Evolutionary conservation across 1,140 invertebrate genomes (phyloP), one percentile per base, ranked within the genome.

Genomic region (Bombus difficillimus): DNA sequence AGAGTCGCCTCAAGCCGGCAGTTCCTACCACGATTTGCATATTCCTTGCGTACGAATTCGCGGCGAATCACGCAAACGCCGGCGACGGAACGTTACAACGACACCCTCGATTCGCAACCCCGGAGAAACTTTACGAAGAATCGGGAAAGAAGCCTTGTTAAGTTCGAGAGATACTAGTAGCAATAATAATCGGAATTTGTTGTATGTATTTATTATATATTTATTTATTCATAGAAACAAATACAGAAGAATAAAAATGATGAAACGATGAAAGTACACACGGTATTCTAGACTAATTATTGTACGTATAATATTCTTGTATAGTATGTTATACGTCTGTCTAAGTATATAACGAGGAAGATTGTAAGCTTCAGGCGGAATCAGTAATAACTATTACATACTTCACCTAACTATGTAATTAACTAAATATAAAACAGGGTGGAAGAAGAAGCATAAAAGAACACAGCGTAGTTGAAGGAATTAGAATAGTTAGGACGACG

Each of bases 11-110:
- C 9, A 9, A 68, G 39, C 13, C 25, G 32, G 9, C 72, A 68
- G 72, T 39, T 66, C 15, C 41, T 75, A 10, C 59, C 34, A 34
- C 39, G 41, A 83, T 83, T 75, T 83, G 81, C 81, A 83, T 83
- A 83, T 76, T 76, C 81, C 41, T 53, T 34, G 32, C 72, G 81
- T 75, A 68, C 64, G 81, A 76, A 76, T 76, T 75, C 72, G 41
- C 15, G 18, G 32, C 34, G 34, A 47, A 43, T 15, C 66, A 2
- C 43, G 28, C 47, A 10, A 37, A 57, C 18, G 9, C 32, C 37
- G 10, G 9, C 64, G 57, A 78, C 75, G 18, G 62, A 78, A 64
- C 13, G 53, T 73, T 59, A 18, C 47, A 43, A 59, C 69, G 37
- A 73, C 57, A 64, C 71, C n/a, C 25, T 43, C 75, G 53, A 73